phyloP scores from a whole-genome alignment of 2,888 invertebrate species.

The Iphiclides podalirius region DNA sequence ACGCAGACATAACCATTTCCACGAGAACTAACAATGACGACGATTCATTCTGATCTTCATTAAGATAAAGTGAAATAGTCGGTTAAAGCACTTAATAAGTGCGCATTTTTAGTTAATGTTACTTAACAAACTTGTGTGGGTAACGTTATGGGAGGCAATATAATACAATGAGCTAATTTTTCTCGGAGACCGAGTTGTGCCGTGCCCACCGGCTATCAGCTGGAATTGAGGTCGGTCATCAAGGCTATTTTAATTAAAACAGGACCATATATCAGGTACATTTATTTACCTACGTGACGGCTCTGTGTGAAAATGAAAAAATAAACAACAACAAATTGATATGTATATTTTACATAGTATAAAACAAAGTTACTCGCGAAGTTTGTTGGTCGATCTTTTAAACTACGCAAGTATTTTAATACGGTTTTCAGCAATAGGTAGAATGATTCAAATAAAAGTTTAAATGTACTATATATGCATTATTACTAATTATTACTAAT shows the following conservation, averaged over 20 bases:
- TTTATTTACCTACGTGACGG: constrained; percentile 4
- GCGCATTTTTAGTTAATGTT: too few species aligned
- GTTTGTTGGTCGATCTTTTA: too few species aligned
- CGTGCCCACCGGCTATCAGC: constrained; percentile 14
- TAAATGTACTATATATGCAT: too few species aligned
- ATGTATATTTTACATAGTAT: neutral
- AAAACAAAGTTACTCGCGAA: too few species aligned
- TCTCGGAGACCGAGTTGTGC: constrained; percentile 11
- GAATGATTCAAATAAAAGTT: too few species aligned
- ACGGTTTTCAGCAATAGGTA: too few species aligned
- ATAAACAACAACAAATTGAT: neutral
- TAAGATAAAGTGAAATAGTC: neutral
- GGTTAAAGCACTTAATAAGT: too few species aligned
- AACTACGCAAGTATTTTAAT: too few species aligned
- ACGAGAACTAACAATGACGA: neutral
- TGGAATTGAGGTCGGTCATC: constrained; percentile 14
- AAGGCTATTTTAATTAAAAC: constrained; percentile 15
- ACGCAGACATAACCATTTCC: neutral
- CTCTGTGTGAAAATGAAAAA: neutral
- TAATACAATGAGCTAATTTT: constrained; percentile 4
- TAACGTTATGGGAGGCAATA: too few species aligned
- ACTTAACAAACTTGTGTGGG: too few species aligned
- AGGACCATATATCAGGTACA: neutral
- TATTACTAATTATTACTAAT: too few species aligned
- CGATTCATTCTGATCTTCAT: neutral